Percentiles rank a stretch among this genome's conserved stretches.
Conservation (phyloP, 1,140 invertebrate species). For the Eubasilissa regina region DNA sequence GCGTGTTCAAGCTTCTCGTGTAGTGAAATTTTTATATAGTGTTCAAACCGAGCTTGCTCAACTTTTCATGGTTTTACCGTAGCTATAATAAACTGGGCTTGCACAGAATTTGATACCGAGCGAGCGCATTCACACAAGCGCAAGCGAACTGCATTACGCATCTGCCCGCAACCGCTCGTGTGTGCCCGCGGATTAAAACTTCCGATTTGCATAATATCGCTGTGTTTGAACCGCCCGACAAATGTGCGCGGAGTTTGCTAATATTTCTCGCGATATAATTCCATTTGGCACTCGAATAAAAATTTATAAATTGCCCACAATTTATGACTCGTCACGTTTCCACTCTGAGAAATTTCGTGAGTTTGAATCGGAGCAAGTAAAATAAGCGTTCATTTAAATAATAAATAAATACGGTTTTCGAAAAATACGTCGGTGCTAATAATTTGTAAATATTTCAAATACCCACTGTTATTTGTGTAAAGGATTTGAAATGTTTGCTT, state of each 20-base stretch:
- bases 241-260: conserved; percentile 11
- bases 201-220: conserved; percentile 49
- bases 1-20: too few species aligned
- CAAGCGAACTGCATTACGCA: conserved; percentile 29
- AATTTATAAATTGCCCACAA: conserved; percentile 24
- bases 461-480: conserved; percentile 7
- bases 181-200: conserved; percentile 45
- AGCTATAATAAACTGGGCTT: background rate
- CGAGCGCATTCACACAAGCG: background rate
- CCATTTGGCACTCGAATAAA: conserved; percentile 30
- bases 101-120: background rate
- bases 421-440: conserved; percentile 34
- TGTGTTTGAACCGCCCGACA: conserved; percentile 42
- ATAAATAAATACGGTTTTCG: conserved; percentile 25
- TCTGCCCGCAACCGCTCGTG: conserved; percentile 11
- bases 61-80: background rate
- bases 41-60: background rate
- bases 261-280: conserved; percentile 38
- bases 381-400: conserved; percentile 37
- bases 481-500: conserved; percentile 24
- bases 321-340: conserved; percentile 38
- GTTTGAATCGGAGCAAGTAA: conserved; percentile 32
- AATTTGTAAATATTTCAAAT: conserved; percentile 23
- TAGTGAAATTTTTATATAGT: too few species aligned
- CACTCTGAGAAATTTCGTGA: conserved; percentile 14